A percentile compares a stretch with the other conserved stretches of the same genome.
phyloP scores from a whole-genome alignment of 2,113 vertebrate genomes.

The Larimichthys polyactis region DNA sequence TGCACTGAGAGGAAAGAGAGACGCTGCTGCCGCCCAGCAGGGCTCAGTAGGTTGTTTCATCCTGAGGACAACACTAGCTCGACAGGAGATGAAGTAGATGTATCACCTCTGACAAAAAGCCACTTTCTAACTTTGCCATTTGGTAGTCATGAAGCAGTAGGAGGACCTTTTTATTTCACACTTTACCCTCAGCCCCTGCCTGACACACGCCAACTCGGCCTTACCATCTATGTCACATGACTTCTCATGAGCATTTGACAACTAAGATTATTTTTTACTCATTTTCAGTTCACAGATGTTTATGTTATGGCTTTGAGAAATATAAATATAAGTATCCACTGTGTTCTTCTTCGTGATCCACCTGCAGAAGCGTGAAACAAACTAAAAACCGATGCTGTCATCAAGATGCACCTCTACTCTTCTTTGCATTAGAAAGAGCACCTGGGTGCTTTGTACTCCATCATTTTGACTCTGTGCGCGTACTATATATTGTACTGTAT shows the following conservation, averaged over 20 bases:
- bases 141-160: conserved; percentile 25
- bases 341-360: conserved; percentile 1
- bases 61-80: conserved; percentile 1
- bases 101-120: conserved; percentile 26
- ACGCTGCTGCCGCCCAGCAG: background rate
- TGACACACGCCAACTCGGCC: conserved; percentile 58
- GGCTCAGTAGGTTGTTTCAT: background rate
- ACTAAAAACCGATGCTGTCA: background rate
- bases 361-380: conserved; percentile 10
- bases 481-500: background rate
- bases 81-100: conserved; percentile 29
- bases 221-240: conserved; percentile 45
- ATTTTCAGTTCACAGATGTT: conserved; percentile 17
- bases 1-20: conserved; percentile 34
- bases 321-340: background rate
- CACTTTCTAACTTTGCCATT: conserved; percentile 20
- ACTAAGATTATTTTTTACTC: background rate
- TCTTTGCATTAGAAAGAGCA: conserved; percentile 9
- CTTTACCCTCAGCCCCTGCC: background rate
- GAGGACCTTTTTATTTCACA: conserved; percentile 11
- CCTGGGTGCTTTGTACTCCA: background rate
- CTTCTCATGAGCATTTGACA: conserved; percentile 19
- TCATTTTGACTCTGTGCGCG: background rate
- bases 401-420: background rate
- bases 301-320: conserved; percentile 11